Conservation (phyloP, 2,113 vertebrate genomes). For the Calyptomena viridis region DNA sequence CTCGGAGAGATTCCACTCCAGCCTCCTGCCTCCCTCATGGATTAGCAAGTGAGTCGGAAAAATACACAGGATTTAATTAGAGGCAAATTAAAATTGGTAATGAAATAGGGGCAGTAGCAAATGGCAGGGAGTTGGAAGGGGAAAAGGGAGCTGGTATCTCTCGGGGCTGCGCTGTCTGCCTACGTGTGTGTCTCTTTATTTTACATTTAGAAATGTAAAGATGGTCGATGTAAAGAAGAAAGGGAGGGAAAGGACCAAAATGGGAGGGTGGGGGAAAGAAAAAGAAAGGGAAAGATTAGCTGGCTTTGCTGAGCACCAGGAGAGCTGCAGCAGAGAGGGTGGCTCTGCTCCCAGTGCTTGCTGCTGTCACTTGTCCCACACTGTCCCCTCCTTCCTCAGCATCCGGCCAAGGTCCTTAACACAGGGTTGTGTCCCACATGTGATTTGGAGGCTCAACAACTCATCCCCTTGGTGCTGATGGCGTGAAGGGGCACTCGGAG, state of each 20-base stretch:
- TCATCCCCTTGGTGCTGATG: accelerated
- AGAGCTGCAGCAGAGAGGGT: not conserved
- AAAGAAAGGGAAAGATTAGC: not conserved
- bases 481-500: not conserved
- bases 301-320: not conserved
- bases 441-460: accelerated
- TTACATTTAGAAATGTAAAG: conserved; percentile 79
- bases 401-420: accelerated
- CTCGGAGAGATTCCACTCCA: conserved; percentile 93
- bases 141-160: conserved; percentile 75
- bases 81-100: conserved; percentile 99
- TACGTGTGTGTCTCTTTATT: conserved; percentile 74
- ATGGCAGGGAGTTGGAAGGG: conserved; percentile 83
- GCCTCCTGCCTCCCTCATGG: conserved; percentile 95
- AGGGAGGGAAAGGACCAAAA: conserved; percentile 44
- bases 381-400: not conserved
- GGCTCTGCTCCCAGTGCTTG: not conserved
- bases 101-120: conserved; percentile 99
- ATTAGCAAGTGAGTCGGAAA: conserved; percentile 96
- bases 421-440: accelerated
- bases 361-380: not conserved
- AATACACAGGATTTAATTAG: conserved; percentile 99
- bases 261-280: not conserved
- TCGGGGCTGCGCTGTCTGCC: conserved; percentile 72
- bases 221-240: conserved; percentile 63